A percentile compares a stretch with the other conserved stretches of the same genome.
phyloP scores from a whole-genome alignment of 2,113 vertebrate genomes.

The Macaca nemestrina region DNA sequence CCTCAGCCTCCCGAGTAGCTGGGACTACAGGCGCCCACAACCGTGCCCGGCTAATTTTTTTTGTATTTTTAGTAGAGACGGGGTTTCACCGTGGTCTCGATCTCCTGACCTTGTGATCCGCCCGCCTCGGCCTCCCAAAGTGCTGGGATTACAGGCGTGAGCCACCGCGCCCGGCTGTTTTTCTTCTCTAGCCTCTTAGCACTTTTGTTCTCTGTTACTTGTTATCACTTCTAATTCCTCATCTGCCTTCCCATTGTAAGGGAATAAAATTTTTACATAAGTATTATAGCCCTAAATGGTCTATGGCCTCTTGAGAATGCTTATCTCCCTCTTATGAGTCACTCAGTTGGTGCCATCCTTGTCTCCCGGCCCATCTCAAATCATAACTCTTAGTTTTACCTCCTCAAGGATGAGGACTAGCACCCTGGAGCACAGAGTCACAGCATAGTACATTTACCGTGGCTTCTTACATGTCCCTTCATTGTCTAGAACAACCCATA shows the following conservation, averaged over 20 bases:
- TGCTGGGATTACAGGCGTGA: too few relatives aligned
- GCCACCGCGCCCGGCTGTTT: too few relatives aligned
- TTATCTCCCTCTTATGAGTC: background rate
- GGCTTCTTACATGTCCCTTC: background rate
- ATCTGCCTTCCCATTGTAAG: background rate
- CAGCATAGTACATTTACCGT: background rate
- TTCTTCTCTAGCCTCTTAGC: background rate
- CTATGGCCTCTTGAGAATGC: background rate
- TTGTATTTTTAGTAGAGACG: too few relatives aligned
- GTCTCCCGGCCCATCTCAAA: background rate
- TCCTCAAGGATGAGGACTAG: background rate
- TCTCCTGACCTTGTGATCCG: too few relatives aligned
- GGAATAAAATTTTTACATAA: background rate
- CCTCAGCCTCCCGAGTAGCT: too few relatives aligned
- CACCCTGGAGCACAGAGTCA: background rate
- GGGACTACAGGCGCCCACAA: too few relatives aligned
- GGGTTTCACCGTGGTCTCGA: too few relatives aligned
- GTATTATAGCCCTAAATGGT: background rate
- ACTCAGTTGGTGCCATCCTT: background rate
- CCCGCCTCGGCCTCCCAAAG: too few relatives aligned
- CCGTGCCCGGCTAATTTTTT: too few relatives aligned
- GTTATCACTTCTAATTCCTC: background rate
- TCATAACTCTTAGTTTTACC: background rate
- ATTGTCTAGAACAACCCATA: background rate
- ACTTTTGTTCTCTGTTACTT: background rate